Base-by-base conservation (phyloP, 2,888 invertebrate species). In the Ectemnius continuus region DNA sequence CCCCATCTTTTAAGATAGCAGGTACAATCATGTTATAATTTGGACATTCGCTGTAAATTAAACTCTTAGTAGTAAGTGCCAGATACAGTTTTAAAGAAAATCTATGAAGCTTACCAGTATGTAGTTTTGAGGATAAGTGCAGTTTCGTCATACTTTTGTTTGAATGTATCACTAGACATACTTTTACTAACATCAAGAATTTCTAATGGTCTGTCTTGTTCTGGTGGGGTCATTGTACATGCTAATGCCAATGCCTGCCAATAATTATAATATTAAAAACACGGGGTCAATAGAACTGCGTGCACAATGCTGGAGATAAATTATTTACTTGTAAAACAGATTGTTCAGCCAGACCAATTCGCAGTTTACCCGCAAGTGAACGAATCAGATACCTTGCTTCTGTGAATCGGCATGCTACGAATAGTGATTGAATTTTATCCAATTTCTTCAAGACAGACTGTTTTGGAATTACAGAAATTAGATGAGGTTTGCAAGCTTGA, bases 321-420 rank as follows among this genome's bases (percentile, higher is more conserved):
- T 36, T 20, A 70, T 76, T 73, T 84, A 92, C 92, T 88, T 92
- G 93, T 61, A 99, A 92, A 47, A 99, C 95, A 0, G 98, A 98
- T 91, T 99, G 98, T 88, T 99, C 99, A 0, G 99, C 99, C 70
- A 99, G 92, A 0, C 99, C 99, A 84, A 99, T 98, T 61, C 99
- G 93, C 69, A 99, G 92, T 91, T 99, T 99, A 36, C 99, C 99
- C 74, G 96, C 95, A 20, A 99, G 91, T 0, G 97, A 98, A 80
- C 99, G 93, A 66, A 98, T 97, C 16, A 99, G 92, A 90, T 95
- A 99, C 66, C 97, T 93, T 0, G 98, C 97, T 91, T 99, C 99
- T 0, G 94, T 94, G 74, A 95, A 93, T 61, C 96, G 94, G 89
- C 98, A 98, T 0, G 99, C 97, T 0, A 99, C 97, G 89, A 99